These are phyloP conservation scores for Eonycteris spelaea DNA, from an alignment of 2,113 vertebrate species.

Conservation along the genomic window DNA sequence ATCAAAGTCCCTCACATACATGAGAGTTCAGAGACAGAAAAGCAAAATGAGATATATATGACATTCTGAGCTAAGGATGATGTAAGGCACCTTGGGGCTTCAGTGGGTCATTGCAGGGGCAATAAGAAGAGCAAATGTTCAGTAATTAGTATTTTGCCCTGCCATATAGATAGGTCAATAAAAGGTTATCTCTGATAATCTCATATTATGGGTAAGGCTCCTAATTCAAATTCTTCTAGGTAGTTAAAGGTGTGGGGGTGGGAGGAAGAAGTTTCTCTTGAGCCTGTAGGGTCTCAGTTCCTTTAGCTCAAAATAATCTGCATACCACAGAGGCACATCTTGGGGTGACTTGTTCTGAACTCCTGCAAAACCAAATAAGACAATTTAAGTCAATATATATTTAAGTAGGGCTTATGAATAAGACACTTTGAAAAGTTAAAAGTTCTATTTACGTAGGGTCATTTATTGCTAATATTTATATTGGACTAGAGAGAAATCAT, in stretches of 20 bases:
- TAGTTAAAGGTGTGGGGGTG: neutral
- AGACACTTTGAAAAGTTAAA: constrained; percentile 17
- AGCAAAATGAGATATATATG: neutral
- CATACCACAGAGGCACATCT: neutral
- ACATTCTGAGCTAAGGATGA: neutral
- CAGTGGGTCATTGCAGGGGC: neutral
- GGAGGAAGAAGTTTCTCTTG: neutral
- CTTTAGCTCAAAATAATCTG: neutral
- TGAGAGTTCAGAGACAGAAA: neutral
- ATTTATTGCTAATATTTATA: neutral
- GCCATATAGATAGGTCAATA: neutral
- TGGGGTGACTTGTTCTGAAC: neutral
- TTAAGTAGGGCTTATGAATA: constrained; percentile 15
- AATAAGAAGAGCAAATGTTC: neutral
- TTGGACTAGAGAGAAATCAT: neutral
- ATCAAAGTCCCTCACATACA: neutral
- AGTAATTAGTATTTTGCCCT: neutral
- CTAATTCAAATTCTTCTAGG: neutral
- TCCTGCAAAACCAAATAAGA: neutral
- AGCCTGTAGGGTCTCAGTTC: neutral
- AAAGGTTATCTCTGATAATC: neutral
- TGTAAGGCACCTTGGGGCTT: neutral
- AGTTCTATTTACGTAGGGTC: neutral
- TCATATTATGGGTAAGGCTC: neutral
- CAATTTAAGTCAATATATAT: constrained; percentile 2